A percentile compares a stretch with the other conserved stretches of the same genome.
phyloP scores from a whole-genome alignment of 2,797 vertebrate genomes.

The Neosilurus hyrtlii region DNA sequence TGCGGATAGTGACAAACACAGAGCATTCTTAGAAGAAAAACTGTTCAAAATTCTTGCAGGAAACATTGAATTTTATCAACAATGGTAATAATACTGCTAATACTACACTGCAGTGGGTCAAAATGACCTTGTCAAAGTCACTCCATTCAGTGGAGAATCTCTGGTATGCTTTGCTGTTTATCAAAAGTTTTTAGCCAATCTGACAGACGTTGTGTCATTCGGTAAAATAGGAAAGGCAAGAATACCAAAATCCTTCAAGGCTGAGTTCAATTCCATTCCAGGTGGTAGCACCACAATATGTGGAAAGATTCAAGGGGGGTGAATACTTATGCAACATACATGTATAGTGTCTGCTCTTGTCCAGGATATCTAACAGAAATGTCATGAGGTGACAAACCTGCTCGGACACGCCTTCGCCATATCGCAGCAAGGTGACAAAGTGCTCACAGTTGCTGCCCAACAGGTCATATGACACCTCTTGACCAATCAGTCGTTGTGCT shows the following conservation, averaged over 20 bases:
- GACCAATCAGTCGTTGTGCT: slow-evolving; percentile 78
- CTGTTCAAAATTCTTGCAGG: neutral
- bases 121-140: neutral
- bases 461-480: slow-evolving; percentile 85
- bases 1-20: neutral
- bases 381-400: slow-evolving; percentile 72
- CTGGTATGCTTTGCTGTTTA: neutral
- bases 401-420: slow-evolving; percentile 84
- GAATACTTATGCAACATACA: neutral
- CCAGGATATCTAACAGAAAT: neutral
- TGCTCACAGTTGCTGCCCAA: slow-evolving; percentile 92
- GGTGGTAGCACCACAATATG: neutral
- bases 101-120: neutral
- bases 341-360: neutral
- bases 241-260: neutral
- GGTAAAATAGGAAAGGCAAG: neutral
- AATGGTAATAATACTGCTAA: neutral
- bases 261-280: neutral
- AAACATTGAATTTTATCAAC: neutral
- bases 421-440: slow-evolving; percentile 90
- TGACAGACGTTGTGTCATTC: neutral
- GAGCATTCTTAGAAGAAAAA: neutral
- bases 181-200: neutral
- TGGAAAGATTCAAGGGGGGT: neutral
- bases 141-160: neutral